Conservation (phyloP, 2,888 invertebrate species). For the Cybosia mesomella region DNA sequence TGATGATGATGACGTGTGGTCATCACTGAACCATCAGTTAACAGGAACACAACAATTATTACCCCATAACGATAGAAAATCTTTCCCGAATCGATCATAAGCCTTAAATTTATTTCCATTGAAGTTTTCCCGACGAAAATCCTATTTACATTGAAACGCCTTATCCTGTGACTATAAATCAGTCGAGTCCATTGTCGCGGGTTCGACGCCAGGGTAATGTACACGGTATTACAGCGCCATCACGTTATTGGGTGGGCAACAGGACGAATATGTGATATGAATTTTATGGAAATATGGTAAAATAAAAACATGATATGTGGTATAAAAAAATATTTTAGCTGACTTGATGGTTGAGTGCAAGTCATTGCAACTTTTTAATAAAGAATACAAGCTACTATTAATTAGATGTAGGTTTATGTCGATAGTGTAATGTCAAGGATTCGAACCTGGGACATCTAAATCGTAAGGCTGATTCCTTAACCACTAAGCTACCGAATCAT, state of each 20-base stretch:
- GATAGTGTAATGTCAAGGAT: too few relatives aligned
- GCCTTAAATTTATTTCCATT: conserved; percentile 66
- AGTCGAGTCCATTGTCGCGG: conserved; percentile 71
- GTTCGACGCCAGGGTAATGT: conserved; percentile 71
- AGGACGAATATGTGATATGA: conserved; percentile 27
- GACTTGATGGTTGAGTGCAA: too few relatives aligned
- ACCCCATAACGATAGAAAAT: conserved; percentile 25
- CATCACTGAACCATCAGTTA: too few relatives aligned
- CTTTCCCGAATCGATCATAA: conserved; percentile 62
- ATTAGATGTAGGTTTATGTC: too few relatives aligned
- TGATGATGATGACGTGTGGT: not conserved
- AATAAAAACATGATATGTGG: not conserved
- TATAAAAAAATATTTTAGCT: too few relatives aligned
- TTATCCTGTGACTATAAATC: conserved; percentile 78
- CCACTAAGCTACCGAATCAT: too few relatives aligned
- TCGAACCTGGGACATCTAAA: too few relatives aligned
- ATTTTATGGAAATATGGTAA: conserved; percentile 15
- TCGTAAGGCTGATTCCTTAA: too few relatives aligned
- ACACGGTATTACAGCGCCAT: conserved; percentile 67
- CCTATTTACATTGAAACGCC: conserved; percentile 71
- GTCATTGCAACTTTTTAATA: too few relatives aligned
- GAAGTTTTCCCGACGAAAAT: conserved; percentile 69
- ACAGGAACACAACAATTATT: conserved; percentile 5
- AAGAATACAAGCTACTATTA: too few relatives aligned
- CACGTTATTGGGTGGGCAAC: conserved; percentile 48